phyloP scores from a whole-genome alignment of 2,113 vertebrate genomes.

The Microtus richardsoni region DNA sequence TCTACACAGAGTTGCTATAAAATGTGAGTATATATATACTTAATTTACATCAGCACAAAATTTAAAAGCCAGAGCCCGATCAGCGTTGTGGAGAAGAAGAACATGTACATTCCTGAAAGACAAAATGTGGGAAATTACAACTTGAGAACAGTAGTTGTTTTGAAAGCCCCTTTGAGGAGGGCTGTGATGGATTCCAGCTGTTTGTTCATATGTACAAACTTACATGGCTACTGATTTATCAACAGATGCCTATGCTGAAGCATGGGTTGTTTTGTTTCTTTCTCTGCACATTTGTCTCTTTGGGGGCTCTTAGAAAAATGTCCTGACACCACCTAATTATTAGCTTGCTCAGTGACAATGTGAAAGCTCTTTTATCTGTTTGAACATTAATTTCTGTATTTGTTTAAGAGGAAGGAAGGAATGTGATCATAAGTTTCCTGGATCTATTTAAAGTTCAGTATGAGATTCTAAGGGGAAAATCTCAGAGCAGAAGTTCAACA shows the following conservation, averaged over 20 bases:
- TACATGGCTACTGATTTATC: conserved; percentile 56
- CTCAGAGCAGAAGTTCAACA: background rate
- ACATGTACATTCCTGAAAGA: conserved; percentile 49
- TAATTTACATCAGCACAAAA: conserved; percentile 20
- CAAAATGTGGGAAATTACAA: conserved; percentile 56
- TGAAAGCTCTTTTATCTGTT: conserved; percentile 5
- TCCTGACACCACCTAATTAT: background rate
- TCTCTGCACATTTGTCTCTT: conserved; percentile 8
- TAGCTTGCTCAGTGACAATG: conserved; percentile 21
- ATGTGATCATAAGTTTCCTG: background rate
- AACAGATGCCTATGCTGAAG: conserved; percentile 62
- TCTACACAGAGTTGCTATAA: background rate
- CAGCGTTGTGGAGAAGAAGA: conserved; percentile 26
- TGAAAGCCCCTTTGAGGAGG: conserved; percentile 49
- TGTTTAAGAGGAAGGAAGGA: background rate
- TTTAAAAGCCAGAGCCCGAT: background rate
- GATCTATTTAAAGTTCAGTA: background rate
- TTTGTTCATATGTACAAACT: conserved; percentile 58
- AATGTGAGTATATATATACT: too few relatives aligned
- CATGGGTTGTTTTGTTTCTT: conserved; percentile 48
- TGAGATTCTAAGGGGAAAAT: background rate
- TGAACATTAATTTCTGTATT: background rate
- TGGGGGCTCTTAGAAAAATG: background rate
- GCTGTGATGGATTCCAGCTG: conserved; percentile 23
- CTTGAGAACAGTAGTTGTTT: conserved; percentile 54